A percentile compares a stretch with the other conserved stretches of the same genome.
Evolutionary conservation across 2,888 invertebrate species (phyloP).

Genomic region (Pheosia tremula): DNA sequence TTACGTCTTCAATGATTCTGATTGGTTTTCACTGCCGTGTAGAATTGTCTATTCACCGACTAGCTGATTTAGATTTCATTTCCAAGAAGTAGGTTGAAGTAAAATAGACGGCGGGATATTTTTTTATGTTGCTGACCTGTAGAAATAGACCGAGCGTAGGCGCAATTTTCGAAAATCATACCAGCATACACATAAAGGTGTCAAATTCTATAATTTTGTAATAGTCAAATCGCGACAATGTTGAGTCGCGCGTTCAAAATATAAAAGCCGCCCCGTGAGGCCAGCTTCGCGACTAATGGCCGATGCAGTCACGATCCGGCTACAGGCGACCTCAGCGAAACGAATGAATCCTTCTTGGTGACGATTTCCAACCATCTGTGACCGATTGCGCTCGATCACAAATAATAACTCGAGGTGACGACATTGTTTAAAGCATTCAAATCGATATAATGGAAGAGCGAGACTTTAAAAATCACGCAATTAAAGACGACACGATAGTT

Average conservation of each 20-base stretch:
- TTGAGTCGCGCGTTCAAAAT: background rate
- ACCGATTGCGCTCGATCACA: constrained; percentile 59
- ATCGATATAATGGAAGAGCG: constrained; percentile 22
- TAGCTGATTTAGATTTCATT: no score
- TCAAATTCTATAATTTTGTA: no score
- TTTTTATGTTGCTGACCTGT: no score
- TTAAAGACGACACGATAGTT: constrained; percentile 25
- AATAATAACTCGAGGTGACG: constrained; percentile 46
- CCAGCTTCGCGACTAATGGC: constrained; percentile 17
- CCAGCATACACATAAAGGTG: no score
- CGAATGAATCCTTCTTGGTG: constrained; percentile 63
- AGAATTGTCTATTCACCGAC: no score
- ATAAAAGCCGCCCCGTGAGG: constrained; percentile 6
- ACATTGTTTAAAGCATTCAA: constrained; percentile 34
- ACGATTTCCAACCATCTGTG: constrained; percentile 62
- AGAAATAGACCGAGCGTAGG: no score
- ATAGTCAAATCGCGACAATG: no score
- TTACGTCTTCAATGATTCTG: background rate
- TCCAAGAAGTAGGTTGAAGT: no score
- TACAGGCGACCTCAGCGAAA: constrained; percentile 41
- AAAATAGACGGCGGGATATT: no score
- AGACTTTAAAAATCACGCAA: constrained; percentile 19
- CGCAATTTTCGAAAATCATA: no score
- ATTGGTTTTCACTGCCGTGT: no score
- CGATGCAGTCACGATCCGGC: constrained; percentile 22